phyloP scores from a whole-genome alignment of 2,113 vertebrate species.

The Erythrolamprus reginae region DNA sequence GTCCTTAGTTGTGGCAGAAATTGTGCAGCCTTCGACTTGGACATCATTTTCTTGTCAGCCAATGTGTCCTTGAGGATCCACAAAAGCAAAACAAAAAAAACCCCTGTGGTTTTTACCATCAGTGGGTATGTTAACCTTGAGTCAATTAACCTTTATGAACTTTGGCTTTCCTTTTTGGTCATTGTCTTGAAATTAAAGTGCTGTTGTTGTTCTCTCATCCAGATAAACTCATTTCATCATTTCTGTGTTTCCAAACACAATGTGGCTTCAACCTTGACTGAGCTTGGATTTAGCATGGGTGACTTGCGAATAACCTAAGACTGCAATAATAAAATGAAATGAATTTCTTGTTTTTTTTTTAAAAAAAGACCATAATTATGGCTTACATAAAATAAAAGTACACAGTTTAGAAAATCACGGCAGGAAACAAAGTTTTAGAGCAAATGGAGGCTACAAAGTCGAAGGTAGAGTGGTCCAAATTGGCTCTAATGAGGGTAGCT shows the following conservation, averaged over 20 bases:
- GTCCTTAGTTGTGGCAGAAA: not conserved
- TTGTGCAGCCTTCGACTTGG: not conserved
- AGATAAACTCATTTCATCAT: not conserved
- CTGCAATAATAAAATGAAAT: not conserved
- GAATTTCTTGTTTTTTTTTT: not conserved
- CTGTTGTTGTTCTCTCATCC: not conserved
- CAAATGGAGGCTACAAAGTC: not conserved
- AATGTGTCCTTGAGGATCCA: not conserved
- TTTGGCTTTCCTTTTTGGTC: not conserved
- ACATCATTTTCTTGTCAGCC: not conserved
- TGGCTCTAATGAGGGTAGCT: not conserved
- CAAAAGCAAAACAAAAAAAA: not conserved
- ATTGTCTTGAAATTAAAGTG: not conserved
- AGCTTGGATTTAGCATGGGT: not conserved
- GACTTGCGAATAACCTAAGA: not conserved
- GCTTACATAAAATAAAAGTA: not conserved
- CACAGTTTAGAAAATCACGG: not conserved
- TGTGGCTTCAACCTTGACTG: not conserved
- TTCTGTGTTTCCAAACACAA: not conserved
- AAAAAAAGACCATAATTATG: not conserved
- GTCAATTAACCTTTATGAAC: not conserved
- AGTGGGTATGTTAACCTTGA: not conserved
- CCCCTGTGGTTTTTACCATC: not conserved
- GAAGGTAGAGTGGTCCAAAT: not conserved
- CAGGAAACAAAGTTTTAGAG: not conserved